Percentiles rank a stretch among this genome's conserved stretches.
Evolutionary conservation across 2,888 invertebrate species (phyloP).

Genomic region (Drosophila villosipedis): DNA sequence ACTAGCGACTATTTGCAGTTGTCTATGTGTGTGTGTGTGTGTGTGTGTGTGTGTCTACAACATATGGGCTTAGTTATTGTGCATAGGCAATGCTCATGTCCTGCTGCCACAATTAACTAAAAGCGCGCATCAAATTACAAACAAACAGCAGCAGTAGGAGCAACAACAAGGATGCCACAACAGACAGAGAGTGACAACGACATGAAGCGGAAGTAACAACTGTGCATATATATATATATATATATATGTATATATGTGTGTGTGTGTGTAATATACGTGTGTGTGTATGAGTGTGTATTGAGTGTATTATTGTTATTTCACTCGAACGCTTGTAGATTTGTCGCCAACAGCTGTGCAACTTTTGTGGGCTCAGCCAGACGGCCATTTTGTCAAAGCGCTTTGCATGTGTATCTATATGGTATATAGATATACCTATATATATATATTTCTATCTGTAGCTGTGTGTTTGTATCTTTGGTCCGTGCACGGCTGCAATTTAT

Average conservation of each 20-base stretch:
- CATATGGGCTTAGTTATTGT: constrained; percentile 71
- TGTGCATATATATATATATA: constrained; percentile 27
- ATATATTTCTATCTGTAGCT: constrained; percentile 16
- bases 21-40: constrained; percentile 16
- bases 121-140: constrained; percentile 81
- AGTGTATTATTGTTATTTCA: constrained; percentile 72
- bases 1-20: constrained; percentile 43
- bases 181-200: constrained; percentile 62
- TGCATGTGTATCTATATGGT: constrained; percentile 14
- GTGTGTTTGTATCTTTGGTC: constrained; percentile 12
- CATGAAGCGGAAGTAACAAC: constrained; percentile 77
- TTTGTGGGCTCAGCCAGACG: constrained; percentile 40
- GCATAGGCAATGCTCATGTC: constrained; percentile 70
- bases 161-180: constrained; percentile 41
- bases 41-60: constrained; percentile 32
- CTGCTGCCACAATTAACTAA: constrained; percentile 80
- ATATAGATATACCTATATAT: constrained; percentile 2
- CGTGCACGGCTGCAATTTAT: constrained; percentile 72
- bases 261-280: constrained; percentile 12
- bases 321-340: constrained; percentile 76
- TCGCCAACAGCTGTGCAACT: constrained; percentile 71
- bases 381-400: constrained; percentile 53
- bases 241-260: constrained; percentile 16
- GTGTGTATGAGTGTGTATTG: constrained; percentile 21
- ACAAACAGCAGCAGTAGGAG: constrained; percentile 53